These are phyloP conservation scores for Nomia melanderi DNA, from an alignment of 1,140 invertebrate genomes.

Conservation along the genomic window DNA sequence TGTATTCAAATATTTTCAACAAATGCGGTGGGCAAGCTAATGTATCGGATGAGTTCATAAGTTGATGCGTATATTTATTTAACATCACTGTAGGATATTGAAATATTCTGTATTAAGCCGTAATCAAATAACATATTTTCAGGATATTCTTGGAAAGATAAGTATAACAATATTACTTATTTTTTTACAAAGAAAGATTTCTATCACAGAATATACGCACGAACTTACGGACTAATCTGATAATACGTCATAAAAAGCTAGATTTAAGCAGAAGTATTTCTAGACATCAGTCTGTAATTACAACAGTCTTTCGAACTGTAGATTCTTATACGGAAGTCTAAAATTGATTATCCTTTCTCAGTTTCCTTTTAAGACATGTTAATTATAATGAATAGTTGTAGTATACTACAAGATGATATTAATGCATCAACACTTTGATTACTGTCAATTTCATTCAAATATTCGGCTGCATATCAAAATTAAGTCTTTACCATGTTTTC, in stretches of 20 bases:
- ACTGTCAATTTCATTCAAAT: too few relatives aligned
- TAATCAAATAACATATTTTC: background rate
- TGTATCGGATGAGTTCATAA: background rate
- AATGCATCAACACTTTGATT: too few relatives aligned
- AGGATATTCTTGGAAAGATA: background rate
- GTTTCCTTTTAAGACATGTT: too few relatives aligned
- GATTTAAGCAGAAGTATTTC: background rate
- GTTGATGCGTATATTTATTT: background rate
- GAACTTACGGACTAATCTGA: slow-evolving; percentile 1
- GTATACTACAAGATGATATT: too few relatives aligned
- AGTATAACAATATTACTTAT: background rate
- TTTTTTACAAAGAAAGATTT: background rate
- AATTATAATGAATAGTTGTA: too few relatives aligned
- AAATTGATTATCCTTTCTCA: too few relatives aligned
- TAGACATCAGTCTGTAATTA: too few relatives aligned
- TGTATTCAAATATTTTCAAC: background rate
- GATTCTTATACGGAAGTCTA: too few relatives aligned
- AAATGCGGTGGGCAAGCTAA: background rate
- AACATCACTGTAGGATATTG: background rate
- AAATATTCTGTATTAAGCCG: background rate
- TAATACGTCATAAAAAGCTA: background rate
- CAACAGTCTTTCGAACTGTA: too few relatives aligned
- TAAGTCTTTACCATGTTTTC: too few relatives aligned
- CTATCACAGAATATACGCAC: background rate
- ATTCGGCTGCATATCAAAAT: too few relatives aligned